Evolutionary conservation across 2,888 invertebrate genomes (phyloP).

Genomic region (Pachydiplax longipennis): DNA sequence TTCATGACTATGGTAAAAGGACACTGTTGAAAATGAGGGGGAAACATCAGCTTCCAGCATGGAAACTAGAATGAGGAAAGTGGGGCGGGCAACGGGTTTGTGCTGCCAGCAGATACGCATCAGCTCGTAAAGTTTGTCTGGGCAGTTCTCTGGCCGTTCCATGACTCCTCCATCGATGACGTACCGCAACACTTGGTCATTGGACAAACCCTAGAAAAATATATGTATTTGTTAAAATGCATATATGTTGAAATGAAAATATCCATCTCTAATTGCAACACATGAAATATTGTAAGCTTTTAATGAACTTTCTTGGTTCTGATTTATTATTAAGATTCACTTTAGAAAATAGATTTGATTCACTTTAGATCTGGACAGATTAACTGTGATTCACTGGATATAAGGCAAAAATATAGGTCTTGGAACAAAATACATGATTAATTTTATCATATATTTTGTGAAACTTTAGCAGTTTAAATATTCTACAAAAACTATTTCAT

Average conservation of each 20-base stretch:
- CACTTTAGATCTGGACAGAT: too few species aligned
- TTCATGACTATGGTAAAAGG: conserved; percentile 70
- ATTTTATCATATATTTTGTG: too few species aligned
- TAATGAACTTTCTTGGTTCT: not conserved
- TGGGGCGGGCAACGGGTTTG: conserved; percentile 78
- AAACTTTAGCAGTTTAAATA: too few species aligned
- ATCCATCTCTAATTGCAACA: not conserved
- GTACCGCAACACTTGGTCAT: conserved; percentile 89
- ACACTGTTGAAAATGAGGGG: conserved; percentile 62
- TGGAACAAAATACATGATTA: too few species aligned
- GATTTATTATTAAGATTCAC: too few species aligned
- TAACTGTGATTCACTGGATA: too few species aligned
- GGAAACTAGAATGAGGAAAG: conserved; percentile 83
- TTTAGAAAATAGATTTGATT: too few species aligned
- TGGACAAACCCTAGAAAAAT: conserved; percentile 75
- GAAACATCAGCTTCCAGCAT: conserved; percentile 73
- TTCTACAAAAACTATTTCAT: too few species aligned
- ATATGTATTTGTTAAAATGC: not conserved
- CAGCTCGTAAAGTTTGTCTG: conserved; percentile 85
- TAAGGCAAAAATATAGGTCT: too few species aligned
- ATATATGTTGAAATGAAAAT: not conserved
- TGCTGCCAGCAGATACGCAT: conserved; percentile 95
- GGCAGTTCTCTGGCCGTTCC: conserved; percentile 96
- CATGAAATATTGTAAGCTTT: not conserved
- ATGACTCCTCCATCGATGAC: conserved; percentile 92